A percentile compares a stretch with the other conserved stretches of the same genome.
These are phyloP conservation scores for Xylocampa areola DNA, from an alignment of 2,888 invertebrate species.

Conservation along the genomic window DNA sequence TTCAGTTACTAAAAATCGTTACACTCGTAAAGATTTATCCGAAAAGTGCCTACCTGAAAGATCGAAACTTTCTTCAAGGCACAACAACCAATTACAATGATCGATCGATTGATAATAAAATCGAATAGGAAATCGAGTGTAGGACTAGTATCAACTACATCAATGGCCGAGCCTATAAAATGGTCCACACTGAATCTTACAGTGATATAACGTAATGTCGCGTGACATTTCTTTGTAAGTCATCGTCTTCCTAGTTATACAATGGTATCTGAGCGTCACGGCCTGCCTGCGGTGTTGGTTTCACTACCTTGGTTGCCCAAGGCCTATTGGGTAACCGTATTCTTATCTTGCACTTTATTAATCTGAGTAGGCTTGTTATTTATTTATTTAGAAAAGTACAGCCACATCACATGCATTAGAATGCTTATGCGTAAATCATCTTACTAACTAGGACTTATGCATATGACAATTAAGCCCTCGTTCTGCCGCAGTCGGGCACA, in stretches of 20 bases:
- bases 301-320: constrained; percentile 52
- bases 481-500: too few species aligned
- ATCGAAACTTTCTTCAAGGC: too few species aligned
- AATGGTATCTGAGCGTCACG: constrained; percentile 52
- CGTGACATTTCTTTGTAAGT: constrained; percentile 56
- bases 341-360: constrained; percentile 31
- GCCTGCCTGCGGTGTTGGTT: constrained; percentile 45
- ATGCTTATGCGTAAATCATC: too few species aligned
- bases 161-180: constrained; percentile 10
- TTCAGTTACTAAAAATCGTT: too few species aligned
- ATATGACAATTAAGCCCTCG: too few species aligned
- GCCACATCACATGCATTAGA: too few species aligned
- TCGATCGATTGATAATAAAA: not conserved
- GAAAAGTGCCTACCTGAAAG: too few species aligned
- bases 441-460: too few species aligned
- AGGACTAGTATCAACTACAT: constrained; percentile 1
- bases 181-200: constrained; percentile 11
- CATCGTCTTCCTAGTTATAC: constrained; percentile 53
- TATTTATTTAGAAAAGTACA: too few species aligned
- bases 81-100: not conserved
- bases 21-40: too few species aligned
- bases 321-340: constrained; percentile 49
- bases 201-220: constrained; percentile 47
- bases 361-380: constrained; percentile 11
- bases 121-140: constrained; percentile 5